phyloP scores from a whole-genome alignment of 2,797 vertebrate genomes.

The Gymnocypris eckloni region DNA sequence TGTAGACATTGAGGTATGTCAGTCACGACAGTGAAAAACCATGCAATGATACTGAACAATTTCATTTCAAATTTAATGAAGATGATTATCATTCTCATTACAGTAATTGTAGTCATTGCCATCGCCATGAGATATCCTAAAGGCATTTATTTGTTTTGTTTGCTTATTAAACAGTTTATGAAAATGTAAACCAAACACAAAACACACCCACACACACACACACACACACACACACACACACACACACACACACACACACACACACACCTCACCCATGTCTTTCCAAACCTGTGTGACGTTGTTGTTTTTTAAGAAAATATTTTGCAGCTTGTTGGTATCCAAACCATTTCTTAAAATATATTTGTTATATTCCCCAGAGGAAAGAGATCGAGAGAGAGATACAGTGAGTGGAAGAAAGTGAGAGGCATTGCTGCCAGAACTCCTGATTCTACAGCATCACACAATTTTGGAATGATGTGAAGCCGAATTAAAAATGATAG shows the following conservation, averaged over 20 bases:
- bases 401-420: no score
- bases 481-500: no score
- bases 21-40: neutral
- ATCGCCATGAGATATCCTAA: neutral
- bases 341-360: neutral
- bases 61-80: neutral
- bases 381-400: neutral
- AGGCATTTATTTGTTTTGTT: constrained; percentile 5
- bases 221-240: no score
- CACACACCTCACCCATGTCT: no score
- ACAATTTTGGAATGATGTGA: neutral
- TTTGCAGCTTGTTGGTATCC: neutral
- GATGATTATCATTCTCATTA: constrained; percentile 5
- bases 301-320: neutral
- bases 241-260: no score
- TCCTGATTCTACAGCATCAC: neutral
- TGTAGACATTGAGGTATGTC: neutral
- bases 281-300: neutral
- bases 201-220: neutral
- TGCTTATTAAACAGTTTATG: neutral
- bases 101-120: neutral
- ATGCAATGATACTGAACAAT: neutral
- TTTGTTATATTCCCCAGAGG: neutral
- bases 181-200: neutral
- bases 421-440: no score